Evolutionary conservation across 2,888 invertebrate species (phyloP), one percentile per base, ranked within the genome.

Genomic region (Antitype chi): DNA sequence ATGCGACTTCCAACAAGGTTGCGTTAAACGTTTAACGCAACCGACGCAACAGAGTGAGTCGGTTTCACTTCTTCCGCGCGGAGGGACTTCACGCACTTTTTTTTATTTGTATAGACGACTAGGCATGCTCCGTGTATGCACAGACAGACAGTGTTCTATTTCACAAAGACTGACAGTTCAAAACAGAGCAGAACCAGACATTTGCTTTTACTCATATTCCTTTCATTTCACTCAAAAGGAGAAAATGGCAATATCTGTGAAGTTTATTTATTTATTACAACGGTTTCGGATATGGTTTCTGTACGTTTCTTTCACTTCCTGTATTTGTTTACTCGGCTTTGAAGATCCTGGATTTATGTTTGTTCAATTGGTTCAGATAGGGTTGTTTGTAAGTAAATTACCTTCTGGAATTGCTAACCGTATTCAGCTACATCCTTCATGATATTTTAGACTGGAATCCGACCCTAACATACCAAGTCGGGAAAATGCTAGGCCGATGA

Each of bases 321-420:
- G 74, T 67, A 66, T 85, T 76, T 82, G 83, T 85, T 84, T 85
- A 70, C 68, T 62, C 62, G n/a, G 20, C 75, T 71, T 70, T 71
- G 78, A 57, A 43, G 38, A 52, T 69, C 13, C 69, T 55, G 70
- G 32, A 64, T 71, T 55, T 74, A 52, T 84, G 38, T 66, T 70
- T 63, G 52, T 84, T 70, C 60, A 67, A 70, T 53, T 38, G n/a
- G n/a, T 52, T 52, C 43, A 28, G 69, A 3, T 47, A 38, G 28
- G 28, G 2, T 25, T 60, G 53, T 28, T 59, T 81, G 13, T 62
- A 38, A 20, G n/a, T 78, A 62, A 53, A 62, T 49, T 23, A 32
- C 5, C 9, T 67, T 55, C 63, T 80, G 32, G 15, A 17, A 28
- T 28, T 20, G 28, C 17, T 28, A 28, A 9, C 28, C 17, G 8